Evolutionary conservation across 92 coral and sea anemone species (phyloP), one percentile per base, ranked within the genome.

Genomic region (Meandrina meandrites): DNA sequence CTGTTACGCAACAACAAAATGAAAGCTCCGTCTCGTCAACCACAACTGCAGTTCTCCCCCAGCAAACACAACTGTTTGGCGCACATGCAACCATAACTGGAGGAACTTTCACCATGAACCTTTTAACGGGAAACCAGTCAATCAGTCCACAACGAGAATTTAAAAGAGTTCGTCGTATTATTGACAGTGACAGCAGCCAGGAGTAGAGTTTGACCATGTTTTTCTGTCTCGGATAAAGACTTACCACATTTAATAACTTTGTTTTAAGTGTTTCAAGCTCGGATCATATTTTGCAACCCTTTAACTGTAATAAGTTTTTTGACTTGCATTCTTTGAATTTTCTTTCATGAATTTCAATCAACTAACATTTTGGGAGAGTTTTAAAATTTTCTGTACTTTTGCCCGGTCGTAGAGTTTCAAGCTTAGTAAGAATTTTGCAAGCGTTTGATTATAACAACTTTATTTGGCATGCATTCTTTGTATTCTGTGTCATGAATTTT

Each of bases 341-440:
- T 70, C 75, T 30, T 70, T 28, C 37, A 6, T 9, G 36, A 30
- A 70, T 70, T 70, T 32, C 10, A 70, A 70, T 28, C 75, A 70
- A 70, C 75, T 70, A 70, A 70, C 75, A 70, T 70, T 70, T 70
- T 70, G 75, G 18, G 75, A 70, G 75, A 28, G 75, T 70, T 70
- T 70, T n/a, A 10, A 70, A 70, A n/a, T 30, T 16, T 70, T 70
- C 36, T n/a, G 36, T 70, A 24, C 37, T 70, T 70, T 70, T 70
- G 36, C 75, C 28, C 37, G 36, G 75, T 30, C 36, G 3, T 13
- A 27, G 16, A 27, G 76, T 31, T 71, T 31, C 40, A 71, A 8
- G 9, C 27, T 71, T 18, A 71, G 76, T 71, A 31, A 17, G 76
- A 71, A 71, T 71, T 71, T 71, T 71, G 76, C 76, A 71, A 71